Percentiles rank a stretch among this genome's conserved stretches.
phyloP scores from a whole-genome alignment of 2,113 vertebrate genomes.

The Salvelinus alpinus region DNA sequence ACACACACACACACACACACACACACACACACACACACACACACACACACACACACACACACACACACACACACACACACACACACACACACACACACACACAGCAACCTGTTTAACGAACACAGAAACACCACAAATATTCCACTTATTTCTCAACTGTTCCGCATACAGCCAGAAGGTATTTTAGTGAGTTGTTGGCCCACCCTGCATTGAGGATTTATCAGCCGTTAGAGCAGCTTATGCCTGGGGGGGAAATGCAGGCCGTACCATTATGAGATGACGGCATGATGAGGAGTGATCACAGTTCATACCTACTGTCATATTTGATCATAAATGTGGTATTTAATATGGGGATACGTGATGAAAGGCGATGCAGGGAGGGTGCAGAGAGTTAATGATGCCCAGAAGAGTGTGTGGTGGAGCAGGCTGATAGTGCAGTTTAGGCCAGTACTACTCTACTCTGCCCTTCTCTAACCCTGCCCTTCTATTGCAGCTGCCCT shows the following conservation, averaged over 20 bases:
- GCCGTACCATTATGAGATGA: conserved; percentile 63
- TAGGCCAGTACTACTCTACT: conserved; percentile 24
- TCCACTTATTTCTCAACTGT: conserved; percentile 41
- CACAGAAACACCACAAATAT: conserved; percentile 6
- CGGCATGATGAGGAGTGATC: conserved; percentile 52
- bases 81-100: too few species aligned
- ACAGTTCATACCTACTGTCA: conserved; percentile 63
- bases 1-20: too few species aligned
- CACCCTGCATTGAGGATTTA: conserved; percentile 49
- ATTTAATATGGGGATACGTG: conserved; percentile 72
- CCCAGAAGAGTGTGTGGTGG: conserved; percentile 41
- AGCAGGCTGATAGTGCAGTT: conserved; percentile 57
- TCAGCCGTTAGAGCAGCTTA: conserved; percentile 25
- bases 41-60: too few species aligned
- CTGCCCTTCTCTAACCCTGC: neutral
- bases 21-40: too few species aligned
- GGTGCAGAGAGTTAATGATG: conserved; percentile 48
- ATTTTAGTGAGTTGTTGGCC: conserved; percentile 39
- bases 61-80: too few species aligned
- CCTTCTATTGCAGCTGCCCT: conserved; percentile 62
- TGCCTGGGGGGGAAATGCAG: conserved; percentile 54
- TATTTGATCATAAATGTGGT: conserved; percentile 69
- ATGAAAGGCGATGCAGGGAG: conserved; percentile 66
- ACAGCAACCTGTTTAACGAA: neutral
- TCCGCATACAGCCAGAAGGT: conserved; percentile 42